Evolutionary conservation across 1,140 invertebrate genomes (phyloP).

Genomic region (Musca domestica): DNA sequence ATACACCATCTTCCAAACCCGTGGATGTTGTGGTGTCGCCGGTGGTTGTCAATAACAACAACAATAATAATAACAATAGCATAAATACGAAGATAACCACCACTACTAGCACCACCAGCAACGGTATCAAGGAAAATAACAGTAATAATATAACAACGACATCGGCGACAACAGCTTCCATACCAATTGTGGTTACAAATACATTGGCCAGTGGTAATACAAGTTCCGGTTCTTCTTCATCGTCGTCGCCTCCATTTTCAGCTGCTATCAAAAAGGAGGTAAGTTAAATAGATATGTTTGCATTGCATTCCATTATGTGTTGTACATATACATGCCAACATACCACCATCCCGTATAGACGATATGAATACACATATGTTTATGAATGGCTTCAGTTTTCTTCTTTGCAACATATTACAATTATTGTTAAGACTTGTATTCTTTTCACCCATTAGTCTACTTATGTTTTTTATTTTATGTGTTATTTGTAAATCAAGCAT

Average conservation of each 20-base stretch:
- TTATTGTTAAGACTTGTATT: neutral
- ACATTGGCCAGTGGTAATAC: conserved; percentile 7
- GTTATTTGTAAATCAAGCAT: too few species aligned
- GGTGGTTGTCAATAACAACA: conserved; percentile 32
- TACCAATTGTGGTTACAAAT: conserved; percentile 42
- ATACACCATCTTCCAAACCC: conserved; percentile 22
- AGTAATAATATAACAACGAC: conserved; percentile 50
- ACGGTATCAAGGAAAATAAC: conserved; percentile 53
- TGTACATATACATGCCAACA: neutral
- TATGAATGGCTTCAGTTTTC: neutral
- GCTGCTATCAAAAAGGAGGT: conserved; percentile 35
- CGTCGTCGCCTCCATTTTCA: conserved; percentile 24
- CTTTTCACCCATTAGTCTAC: neutral
- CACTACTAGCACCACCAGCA: conserved; percentile 36
- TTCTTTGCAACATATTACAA: neutral
- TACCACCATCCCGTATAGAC: too few species aligned
- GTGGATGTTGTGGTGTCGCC: neutral
- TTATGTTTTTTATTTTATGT: conserved; percentile 9
- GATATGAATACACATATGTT: conserved; percentile 2
- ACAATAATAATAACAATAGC: conserved; percentile 40
- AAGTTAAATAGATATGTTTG: conserved; percentile 30
- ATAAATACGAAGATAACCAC: conserved; percentile 29
- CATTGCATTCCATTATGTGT: conserved; percentile 9
- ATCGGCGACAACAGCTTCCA: conserved; percentile 30
- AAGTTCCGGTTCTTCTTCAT: conserved; percentile 15